Percentiles rank a stretch among this genome's conserved stretches.
Conservation (phyloP, 2,113 vertebrate species). For the Scomber scombrus region DNA sequence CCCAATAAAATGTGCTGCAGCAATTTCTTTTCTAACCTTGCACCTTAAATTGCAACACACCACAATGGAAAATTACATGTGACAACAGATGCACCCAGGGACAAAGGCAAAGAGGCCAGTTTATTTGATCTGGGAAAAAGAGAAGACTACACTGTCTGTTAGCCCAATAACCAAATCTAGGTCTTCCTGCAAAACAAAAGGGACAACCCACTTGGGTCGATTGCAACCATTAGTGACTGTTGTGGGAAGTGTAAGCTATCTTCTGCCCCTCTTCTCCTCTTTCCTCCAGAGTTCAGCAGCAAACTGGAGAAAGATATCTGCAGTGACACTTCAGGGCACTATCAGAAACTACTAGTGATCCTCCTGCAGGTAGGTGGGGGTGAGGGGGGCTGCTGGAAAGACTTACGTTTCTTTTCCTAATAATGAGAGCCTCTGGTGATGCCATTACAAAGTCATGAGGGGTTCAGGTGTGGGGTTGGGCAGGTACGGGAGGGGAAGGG, state of each 20-base stretch:
- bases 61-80: background rate
- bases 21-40: background rate
- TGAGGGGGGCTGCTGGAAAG: background rate
- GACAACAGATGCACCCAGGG: conserved; percentile 17
- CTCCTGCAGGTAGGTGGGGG: conserved; percentile 90
- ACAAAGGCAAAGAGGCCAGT: conserved; percentile 19
- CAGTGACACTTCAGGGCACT: conserved; percentile 93
- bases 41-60: conserved; percentile 4
- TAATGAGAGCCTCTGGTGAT: conserved; percentile 63
- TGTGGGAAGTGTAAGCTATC: conserved; percentile 49
- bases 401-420: conserved; percentile 54
- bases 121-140: conserved; percentile 49
- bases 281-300: conserved; percentile 88
- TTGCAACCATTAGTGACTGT: conserved; percentile 37
- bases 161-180: conserved; percentile 54
- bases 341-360: conserved; percentile 92
- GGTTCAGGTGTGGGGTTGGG: conserved; percentile 15
- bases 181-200: conserved; percentile 31
- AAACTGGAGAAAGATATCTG: conserved; percentile 92
- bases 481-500: background rate
- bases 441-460: conserved; percentile 72
- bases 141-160: conserved; percentile 21
- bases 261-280: conserved; percentile 63
- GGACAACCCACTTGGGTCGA: conserved; percentile 8
- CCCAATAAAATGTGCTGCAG: background rate